Base-by-base conservation (phyloP, 2,888 invertebrate species). In the Chrysolina haemoptera region DNA sequence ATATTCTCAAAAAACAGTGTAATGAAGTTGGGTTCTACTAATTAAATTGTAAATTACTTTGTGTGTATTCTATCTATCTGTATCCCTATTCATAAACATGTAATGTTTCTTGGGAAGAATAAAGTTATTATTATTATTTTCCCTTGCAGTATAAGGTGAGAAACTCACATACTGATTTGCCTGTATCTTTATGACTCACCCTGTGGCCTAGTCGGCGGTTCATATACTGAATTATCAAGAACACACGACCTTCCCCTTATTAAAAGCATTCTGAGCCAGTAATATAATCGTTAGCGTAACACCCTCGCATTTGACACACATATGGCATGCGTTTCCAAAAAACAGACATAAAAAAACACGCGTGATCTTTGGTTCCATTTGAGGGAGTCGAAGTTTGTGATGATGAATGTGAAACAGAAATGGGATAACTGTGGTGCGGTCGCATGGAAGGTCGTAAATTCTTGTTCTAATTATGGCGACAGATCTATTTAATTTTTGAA, bases 261-360 rank as follows among this genome's bases (percentile, higher is more conserved):
- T 55, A 12, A 55, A 55, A 22, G 18, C 20, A 55, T 55, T 55
- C 22, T 12, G 20, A 48, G 9, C 48, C 22, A 12, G 55, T 20
- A 55, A 55, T 18, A 55, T 22, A 22, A 55, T 55, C 55, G 22
- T 55, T 55, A 55, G 22, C 55, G 22, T 55, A 55, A 55, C 55
- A 55, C 55, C 55, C 55, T 22, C 55, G 22, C 18, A 22, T 22
- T 55, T 12, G 55, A 55, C 55, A 55, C 22, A 22, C 55, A 55
- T 55, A 55, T 55, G 55, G 55, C 22, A 55, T 55, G 55, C 20
- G 55, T 55, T 55, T 20, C 22, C 20, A 55, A 55, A 55, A 55
- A 55, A 55, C n/a, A 9, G 9, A 22, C 55, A 22, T 22, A n/a
- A 16, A 48, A 48, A 48, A 48, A 3, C 16, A 48, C 16, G 16